A percentile compares a stretch with the other conserved stretches of the same genome.
Conservation (phyloP, 2,888 invertebrate species). For the Alcis repandata region DNA sequence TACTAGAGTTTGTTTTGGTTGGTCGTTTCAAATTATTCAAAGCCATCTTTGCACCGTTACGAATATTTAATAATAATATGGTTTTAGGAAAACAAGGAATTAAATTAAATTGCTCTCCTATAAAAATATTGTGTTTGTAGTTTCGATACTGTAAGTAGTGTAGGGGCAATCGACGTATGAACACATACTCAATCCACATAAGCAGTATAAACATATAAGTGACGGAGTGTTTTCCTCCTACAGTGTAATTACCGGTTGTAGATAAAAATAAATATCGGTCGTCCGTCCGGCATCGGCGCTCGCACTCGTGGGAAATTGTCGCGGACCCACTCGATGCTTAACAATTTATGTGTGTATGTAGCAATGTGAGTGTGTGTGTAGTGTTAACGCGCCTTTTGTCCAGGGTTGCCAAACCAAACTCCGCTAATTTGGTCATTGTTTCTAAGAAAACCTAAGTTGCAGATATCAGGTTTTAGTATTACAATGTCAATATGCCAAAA, state of each 20-base stretch:
- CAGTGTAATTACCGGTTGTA: conserved; percentile 35
- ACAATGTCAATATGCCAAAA: too few species aligned
- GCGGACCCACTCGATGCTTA: conserved; percentile 55
- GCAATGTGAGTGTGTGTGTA: conserved; percentile 43
- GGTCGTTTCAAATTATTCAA: too few species aligned
- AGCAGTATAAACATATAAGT: conserved; percentile 9
- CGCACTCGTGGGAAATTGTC: conserved; percentile 65
- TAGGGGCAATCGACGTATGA: too few species aligned
- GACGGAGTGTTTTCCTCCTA: conserved; percentile 22
- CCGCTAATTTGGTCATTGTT: background rate
- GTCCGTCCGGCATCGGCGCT: conserved; percentile 35
- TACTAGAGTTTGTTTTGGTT: too few species aligned
- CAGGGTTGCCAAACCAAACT: conserved; percentile 23
- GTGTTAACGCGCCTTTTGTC: conserved; percentile 56
- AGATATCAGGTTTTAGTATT: background rate
- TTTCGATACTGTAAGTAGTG: too few species aligned
- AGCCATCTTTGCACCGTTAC: too few species aligned
- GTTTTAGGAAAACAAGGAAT: too few species aligned
- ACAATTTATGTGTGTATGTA: conserved; percentile 56
- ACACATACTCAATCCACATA: background rate
- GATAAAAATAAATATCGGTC: conserved; percentile 29
- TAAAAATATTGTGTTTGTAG: too few species aligned
- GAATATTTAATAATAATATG: too few species aligned
- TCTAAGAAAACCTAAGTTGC: background rate
- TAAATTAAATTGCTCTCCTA: too few species aligned